A percentile compares a stretch with the other conserved stretches of the same genome.
These are phyloP conservation scores for Pogonomyrmex californicus DNA, from an alignment of 1,140 invertebrate genomes.

Conservation along the genomic window DNA sequence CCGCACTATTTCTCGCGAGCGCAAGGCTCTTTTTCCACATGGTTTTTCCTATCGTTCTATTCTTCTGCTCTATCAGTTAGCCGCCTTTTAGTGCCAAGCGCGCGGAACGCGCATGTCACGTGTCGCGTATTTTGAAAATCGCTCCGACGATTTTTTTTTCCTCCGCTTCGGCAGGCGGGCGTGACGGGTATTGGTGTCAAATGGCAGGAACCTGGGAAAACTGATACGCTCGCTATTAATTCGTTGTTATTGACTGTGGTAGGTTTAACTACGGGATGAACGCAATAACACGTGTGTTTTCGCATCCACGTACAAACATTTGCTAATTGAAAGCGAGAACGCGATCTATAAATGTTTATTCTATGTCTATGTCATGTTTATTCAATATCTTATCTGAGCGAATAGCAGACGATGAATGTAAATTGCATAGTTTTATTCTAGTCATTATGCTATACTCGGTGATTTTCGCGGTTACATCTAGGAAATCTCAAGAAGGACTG, in stretches of 20 bases:
- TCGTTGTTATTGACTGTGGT: constrained; percentile 20
- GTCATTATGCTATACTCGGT: background rate
- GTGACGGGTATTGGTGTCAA: background rate
- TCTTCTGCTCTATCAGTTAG: constrained; percentile 6
- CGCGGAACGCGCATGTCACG: background rate
- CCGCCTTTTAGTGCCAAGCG: background rate
- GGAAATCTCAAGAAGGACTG: constrained; percentile 36
- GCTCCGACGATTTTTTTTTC: constrained; percentile 11
- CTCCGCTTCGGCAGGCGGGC: background rate
- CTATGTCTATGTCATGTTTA: constrained; percentile 36
- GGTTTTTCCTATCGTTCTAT: background rate
- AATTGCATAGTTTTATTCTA: constrained; percentile 38
- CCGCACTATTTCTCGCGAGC: constrained; percentile 37
- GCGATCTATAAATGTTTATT: constrained; percentile 4
- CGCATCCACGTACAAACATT: background rate
- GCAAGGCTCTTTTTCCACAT: background rate
- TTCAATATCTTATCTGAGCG: constrained; percentile 18
- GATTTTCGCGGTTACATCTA: constrained; percentile 22
- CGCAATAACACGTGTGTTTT: constrained; percentile 12
- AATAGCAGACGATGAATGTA: constrained; percentile 2
- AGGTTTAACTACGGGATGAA: constrained; percentile 33
- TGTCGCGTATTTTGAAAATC: constrained; percentile 29
- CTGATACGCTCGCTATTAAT: constrained; percentile 48
- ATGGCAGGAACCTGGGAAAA: constrained; percentile 31
- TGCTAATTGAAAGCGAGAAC: constrained; percentile 41